Evolutionary conservation across 2,113 vertebrate genomes (phyloP).

Genomic region (Pomatorhinus ruficollis): DNA sequence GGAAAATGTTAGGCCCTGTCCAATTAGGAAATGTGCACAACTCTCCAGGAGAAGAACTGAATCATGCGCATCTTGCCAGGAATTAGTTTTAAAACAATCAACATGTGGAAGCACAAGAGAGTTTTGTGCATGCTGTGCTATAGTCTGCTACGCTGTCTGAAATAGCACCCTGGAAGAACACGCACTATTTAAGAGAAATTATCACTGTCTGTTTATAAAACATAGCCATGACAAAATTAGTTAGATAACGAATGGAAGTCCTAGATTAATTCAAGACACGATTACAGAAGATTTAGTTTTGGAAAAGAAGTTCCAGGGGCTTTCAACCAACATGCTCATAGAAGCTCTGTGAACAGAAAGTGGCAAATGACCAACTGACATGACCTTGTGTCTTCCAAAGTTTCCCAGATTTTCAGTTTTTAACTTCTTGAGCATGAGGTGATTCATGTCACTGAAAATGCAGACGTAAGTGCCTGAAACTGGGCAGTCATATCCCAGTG

Average conservation of each 20-base stretch:
- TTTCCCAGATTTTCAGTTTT: neutral
- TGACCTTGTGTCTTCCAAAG: neutral
- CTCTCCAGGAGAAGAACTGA: neutral
- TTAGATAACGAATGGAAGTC: neutral
- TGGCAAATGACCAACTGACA: neutral
- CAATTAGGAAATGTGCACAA: neutral
- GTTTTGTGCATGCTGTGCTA: neutral
- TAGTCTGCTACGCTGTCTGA: neutral
- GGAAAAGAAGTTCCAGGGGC: neutral
- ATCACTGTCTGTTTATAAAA: neutral
- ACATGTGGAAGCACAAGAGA: neutral
- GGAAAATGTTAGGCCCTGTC: neutral
- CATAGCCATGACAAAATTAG: neutral
- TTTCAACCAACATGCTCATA: neutral
- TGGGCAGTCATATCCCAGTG: fast-evolving
- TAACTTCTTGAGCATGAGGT: neutral
- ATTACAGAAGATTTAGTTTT: neutral
- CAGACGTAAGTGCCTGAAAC: neutral
- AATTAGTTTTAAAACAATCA: neutral
- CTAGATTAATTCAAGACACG: neutral
- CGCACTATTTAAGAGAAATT: neutral
- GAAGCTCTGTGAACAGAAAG: neutral
- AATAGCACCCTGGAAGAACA: neutral
- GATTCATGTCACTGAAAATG: neutral
- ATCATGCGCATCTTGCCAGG: neutral